Evolutionary conservation across 2,888 invertebrate genomes (phyloP).

Genomic region (Parasteatoda lunata): DNA sequence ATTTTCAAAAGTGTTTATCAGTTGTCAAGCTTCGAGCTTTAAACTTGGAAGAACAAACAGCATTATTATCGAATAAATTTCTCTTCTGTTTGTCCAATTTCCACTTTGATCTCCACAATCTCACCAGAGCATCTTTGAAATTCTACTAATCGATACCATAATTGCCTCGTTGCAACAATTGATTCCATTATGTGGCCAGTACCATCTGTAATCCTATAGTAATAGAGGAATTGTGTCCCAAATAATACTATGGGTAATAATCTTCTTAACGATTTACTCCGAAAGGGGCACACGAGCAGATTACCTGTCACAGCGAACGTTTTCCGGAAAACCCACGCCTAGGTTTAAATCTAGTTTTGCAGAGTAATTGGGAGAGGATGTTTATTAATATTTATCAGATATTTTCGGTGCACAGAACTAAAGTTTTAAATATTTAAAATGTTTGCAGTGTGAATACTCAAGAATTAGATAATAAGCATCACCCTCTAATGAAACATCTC

Average conservation of each 20-base stretch:
- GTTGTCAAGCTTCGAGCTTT: not conserved
- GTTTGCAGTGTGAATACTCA: not conserved
- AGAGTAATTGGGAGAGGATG: not conserved
- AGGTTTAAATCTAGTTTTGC: no score
- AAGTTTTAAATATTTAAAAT: not conserved
- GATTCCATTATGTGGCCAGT: slow-evolving; percentile 44
- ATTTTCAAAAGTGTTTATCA: not conserved
- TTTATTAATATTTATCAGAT: slow-evolving; percentile 1
- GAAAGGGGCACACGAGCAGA: slow-evolving; percentile 10
- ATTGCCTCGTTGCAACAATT: slow-evolving; percentile 42
- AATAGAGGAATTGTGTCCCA: slow-evolving; percentile 34
- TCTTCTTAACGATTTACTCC: slow-evolving; percentile 46
- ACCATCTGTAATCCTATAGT: slow-evolving; percentile 29
- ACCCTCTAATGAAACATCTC: not conserved
- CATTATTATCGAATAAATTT: not conserved
- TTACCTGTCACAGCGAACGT: slow-evolving; percentile 26
- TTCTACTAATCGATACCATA: slow-evolving; percentile 7
- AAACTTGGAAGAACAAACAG: not conserved
- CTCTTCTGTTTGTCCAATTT: not conserved
- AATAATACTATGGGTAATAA: slow-evolving; percentile 32
- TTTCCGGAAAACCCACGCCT: slow-evolving; percentile 3
- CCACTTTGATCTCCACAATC: not conserved
- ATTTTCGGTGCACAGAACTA: not conserved
- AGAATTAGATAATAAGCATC: not conserved
- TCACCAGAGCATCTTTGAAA: not conserved